phyloP scores from a whole-genome alignment of 2,113 vertebrate genomes.

The Alethe castanea region DNA sequence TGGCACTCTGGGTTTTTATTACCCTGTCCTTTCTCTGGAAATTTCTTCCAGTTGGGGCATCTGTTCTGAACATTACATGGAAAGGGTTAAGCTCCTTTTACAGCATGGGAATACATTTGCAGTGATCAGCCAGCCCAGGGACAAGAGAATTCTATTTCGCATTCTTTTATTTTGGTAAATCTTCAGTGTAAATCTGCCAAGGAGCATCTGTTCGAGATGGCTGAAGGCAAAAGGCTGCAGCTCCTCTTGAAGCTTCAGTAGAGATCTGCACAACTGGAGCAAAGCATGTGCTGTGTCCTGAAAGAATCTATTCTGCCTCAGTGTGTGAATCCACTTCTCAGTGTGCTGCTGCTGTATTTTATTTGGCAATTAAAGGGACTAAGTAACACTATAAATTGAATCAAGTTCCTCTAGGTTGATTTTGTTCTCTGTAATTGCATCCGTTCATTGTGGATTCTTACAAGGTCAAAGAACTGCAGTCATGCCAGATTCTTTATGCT shows the following conservation, averaged over 20 bases:
- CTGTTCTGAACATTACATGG: not conserved
- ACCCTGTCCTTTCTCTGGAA: not conserved
- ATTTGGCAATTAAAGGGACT: not conserved
- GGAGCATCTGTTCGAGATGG: not conserved
- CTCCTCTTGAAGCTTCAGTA: not conserved
- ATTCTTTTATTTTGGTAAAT: not conserved
- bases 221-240: not conserved
- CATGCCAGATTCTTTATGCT: not conserved
- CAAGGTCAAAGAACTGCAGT: not conserved
- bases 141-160: not conserved
- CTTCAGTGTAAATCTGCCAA: not conserved
- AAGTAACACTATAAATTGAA: not conserved
- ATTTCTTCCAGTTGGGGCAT: not conserved
- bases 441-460: not conserved
- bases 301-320: not conserved
- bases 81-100: not conserved
- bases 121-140: not conserved
- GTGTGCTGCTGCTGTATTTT: not conserved
- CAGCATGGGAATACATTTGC: not conserved
- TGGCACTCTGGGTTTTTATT: not conserved
- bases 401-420: not conserved
- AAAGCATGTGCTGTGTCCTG: not conserved
- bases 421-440: not conserved
- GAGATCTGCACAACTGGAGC: not conserved
- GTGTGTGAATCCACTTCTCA: not conserved